Base-by-base conservation (phyloP, 2,888 invertebrate species). In the Ametastegia equiseti region DNA sequence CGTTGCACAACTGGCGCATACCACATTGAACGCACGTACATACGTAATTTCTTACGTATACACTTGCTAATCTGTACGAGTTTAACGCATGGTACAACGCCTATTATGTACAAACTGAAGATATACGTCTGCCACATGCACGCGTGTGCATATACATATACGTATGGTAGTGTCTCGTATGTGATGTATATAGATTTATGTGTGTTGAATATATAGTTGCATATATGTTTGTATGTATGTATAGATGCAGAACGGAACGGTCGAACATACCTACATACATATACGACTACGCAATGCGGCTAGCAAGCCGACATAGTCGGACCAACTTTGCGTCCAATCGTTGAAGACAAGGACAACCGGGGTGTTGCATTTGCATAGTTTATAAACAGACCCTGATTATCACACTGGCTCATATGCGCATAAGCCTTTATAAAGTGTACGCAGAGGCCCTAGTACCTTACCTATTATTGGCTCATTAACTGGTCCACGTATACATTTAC, bases 361-460 rank as follows among this genome's bases (percentile, higher is more conserved):
- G 47, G 45, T 71, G 71, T 71, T 47, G 71, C 71, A 45, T 71
- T 71, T 71, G 47, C 71, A 71, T 71, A 71, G 71, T 71, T 45
- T 45, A 71, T 47, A 71, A 71, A 71, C 71, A 71, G 47, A 47
- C 71, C 23, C 39, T 71, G 71, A 47, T 71, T 45, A 71, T 71
- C 15, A 47, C 47, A 36, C 30, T 19, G 39, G 19, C 65, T 9
- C 65, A n/a, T n/a, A n/a, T 67, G 65, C 39, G 39, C 39, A 63
- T 5, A 15, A n/a, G n/a, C n/a, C n/a, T n/a, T 15, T 33, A 63
- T 33, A 6, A 63, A 6, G 4, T n/a, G 33, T 30, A 33, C 27
- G 11, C 63, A n/a, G 33, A 30, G 33, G 23, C 3, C 63, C 69
- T 42, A 39, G 69, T n/a, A n/a, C n/a, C n/a, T n/a, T n/a, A n/a